phyloP scores from a whole-genome alignment of 2,888 invertebrate species.

The Calameuta idolon region DNA sequence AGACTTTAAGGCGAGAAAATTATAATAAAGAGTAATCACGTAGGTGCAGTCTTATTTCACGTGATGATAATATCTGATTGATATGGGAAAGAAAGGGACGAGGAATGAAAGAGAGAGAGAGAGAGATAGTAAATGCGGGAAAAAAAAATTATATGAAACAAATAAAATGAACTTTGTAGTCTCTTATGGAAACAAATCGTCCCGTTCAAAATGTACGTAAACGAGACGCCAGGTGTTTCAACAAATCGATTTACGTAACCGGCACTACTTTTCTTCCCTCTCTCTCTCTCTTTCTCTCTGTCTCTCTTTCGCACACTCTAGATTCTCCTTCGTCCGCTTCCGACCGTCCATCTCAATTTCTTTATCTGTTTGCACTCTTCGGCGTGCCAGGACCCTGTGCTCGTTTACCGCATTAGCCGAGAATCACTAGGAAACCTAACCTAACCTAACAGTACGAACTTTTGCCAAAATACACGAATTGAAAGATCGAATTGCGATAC shows the following conservation, averaged over 20 bases:
- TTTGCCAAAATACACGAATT: background rate
- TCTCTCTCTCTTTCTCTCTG: no score
- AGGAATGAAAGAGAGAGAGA: background rate
- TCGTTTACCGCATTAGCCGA: background rate
- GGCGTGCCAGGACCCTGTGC: background rate
- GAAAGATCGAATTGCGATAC: no score
- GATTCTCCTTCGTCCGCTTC: no score
- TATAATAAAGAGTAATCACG: background rate
- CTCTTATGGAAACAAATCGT: no score
- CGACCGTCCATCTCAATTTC: background rate
- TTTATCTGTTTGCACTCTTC: background rate
- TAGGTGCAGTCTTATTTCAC: background rate
- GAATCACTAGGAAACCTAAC: background rate
- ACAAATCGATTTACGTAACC: no score
- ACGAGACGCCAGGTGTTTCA: no score
- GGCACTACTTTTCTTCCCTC: no score
- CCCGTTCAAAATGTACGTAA: no score
- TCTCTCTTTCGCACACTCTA: no score
- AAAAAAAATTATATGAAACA: no score
- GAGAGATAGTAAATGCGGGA: background rate
- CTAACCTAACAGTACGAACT: background rate
- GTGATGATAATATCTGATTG: background rate
- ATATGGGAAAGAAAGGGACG: background rate
- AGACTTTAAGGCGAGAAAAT: background rate
- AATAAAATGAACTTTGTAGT: no score